Evolutionary conservation across 2,113 vertebrate genomes (phyloP), one percentile per base, ranked within the genome.

Genomic region (Rhinoderma darwinii): DNA sequence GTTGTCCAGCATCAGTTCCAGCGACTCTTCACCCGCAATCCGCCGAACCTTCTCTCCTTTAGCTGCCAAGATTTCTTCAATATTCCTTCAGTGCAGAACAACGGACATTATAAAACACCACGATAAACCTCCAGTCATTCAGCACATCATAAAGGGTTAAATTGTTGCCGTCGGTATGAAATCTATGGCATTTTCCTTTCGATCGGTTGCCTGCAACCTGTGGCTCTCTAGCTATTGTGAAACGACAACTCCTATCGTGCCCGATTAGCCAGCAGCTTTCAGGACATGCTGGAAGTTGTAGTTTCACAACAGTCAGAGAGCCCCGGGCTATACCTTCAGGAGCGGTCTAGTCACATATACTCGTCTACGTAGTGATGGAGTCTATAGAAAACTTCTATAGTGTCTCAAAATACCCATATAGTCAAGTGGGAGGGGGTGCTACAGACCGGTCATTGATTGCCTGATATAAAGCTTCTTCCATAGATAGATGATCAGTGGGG

Each of bases 1-100:
- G 30, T 35, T 90, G 8, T 96, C 94, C 35, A 91, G 25, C 5
- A 96, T 87, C 32, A 97, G 91, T 74, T 99, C 96, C 89, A 97
- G 72, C 27, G 95, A 94, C 11, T 93, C 94, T 0, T 94, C 92
- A 0, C 93, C 93, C 20, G 92, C 90, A 74, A 95, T 70, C 22
- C 94, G 94, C 89, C 25, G 91, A 89, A 99, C 97, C 0, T 91
- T 91, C 90, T 99, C 97, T 68, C 97, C 97, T 92, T 92, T 96
- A 82, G 96, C 96, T 8, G 96, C 97, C 39, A 99, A 95, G 90
- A 99, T 99, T 89, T 99, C 98, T 90, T 99, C 98, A 5, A 99
- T 94, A 37, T 99, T 99, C 92, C 97, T 99, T 63, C n/a, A 66
- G 56, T n/a, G 78, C 12, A 63, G 37, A 35, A 79, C 9, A 39